Conservation (phyloP, 2,797 vertebrate species). For the Erethizon dorsatum region DNA sequence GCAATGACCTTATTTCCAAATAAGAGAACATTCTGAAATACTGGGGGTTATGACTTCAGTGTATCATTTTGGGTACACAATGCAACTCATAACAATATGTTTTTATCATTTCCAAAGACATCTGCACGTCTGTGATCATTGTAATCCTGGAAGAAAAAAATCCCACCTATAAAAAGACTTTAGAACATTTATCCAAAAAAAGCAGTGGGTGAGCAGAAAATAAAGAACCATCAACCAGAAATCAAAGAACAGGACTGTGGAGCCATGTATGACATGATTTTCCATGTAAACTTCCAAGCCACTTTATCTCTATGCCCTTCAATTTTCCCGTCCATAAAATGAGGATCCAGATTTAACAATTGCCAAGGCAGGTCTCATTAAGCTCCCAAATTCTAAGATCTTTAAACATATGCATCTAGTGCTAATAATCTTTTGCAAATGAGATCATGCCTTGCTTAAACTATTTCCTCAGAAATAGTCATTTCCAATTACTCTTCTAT, state of each 20-base stretch:
- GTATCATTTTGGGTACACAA: background rate
- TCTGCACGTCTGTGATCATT: constrained; percentile 32
- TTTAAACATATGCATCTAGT: background rate
- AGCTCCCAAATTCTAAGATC: constrained; percentile 10
- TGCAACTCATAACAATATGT: background rate
- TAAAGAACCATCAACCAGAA: constrained; percentile 10
- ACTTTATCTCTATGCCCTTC: background rate
- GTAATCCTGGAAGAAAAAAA: constrained; percentile 28
- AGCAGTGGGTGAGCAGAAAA: constrained; percentile 6
- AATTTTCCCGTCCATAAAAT: background rate
- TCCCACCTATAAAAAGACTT: background rate
- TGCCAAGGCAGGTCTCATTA: background rate
- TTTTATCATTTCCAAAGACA: constrained; percentile 38
- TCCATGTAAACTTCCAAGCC: background rate
- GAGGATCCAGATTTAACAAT: background rate
- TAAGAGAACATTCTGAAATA: constrained; percentile 21
- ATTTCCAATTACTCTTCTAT: constrained; percentile 38
- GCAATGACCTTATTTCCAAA: background rate
- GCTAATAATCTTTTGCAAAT: background rate
- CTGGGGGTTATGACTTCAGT: background rate
- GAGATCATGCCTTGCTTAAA: background rate
- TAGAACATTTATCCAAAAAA: background rate
- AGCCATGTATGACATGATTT: background rate
- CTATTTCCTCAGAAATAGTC: background rate
- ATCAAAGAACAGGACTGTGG: background rate